Evolutionary conservation across 92 coral and sea anemone genomes (phyloP), one percentile per base, ranked within the genome.

Genomic region (Galaxea fascicularis): DNA sequence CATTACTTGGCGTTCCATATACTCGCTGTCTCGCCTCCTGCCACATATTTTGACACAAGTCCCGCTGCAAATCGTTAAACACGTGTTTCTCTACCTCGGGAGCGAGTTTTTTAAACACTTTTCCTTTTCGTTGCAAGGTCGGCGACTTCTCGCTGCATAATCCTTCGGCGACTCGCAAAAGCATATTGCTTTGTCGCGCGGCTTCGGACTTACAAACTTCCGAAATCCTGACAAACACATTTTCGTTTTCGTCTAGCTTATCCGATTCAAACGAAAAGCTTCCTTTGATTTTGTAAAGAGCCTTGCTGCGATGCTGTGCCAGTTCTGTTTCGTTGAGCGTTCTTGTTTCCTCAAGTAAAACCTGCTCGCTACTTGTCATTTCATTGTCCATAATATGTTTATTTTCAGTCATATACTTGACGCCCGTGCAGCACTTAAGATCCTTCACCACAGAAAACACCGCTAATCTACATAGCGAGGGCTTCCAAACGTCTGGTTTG

Each of bases 41-140:
- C 95, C 98, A 94, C 88, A 94, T 93, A 66, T 84, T 82, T 41
- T 86, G 88, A 76, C 95, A 94, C 85, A 91, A 65, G 8, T 91
- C 94, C 53, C 66, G 88, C 22, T 94, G 98, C 45, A 94, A 79
- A 35, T 82, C 93, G 31, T 91, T 86, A 81, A 89, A 94, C 25
- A 94, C 91, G 71, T 91, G 91, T 66, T 89, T 89, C 27, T 94
- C 98, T 22, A 91, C 89, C 44, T 91, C 93, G 3, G 95, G 93
- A 74, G 95, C 98, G 26, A 94, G 89, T 82, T 94, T 94, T 84
- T 94, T 94, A 68, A 79, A 85, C 18, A 91, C 95, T 66, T 78
- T 84, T 45, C 95, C 98, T 59, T 91, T 91, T 27, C 98, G 84
- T 58, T 92, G 82, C 10, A 89, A 86, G 52, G 54, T 87, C 31